A percentile compares a stretch with the other conserved stretches of the same genome.
Evolutionary conservation across 2,888 invertebrate genomes (phyloP).

Genomic region (Orthonychiurus folsomi): DNA sequence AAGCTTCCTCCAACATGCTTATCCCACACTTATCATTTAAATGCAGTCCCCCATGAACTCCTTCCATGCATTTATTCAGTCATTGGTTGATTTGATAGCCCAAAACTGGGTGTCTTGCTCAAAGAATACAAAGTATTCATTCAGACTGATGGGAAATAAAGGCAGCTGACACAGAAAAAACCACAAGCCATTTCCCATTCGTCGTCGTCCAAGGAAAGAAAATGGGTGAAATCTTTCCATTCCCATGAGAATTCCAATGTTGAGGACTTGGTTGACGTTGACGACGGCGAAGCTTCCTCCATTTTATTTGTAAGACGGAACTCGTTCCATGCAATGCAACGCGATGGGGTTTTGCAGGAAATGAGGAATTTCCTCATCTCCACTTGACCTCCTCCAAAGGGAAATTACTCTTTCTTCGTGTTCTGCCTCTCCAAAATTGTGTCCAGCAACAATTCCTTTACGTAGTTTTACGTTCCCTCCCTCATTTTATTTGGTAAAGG

Average conservation of each 20-base stretch:
- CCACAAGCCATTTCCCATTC: too few relatives aligned
- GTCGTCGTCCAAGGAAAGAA: not conserved
- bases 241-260: not conserved
- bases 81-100: not conserved
- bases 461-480: not conserved
- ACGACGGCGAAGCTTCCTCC: not conserved
- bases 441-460: too few relatives aligned
- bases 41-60: too few relatives aligned
- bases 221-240: not conserved
- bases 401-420: not conserved
- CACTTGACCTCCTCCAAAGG: not conserved
- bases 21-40: too few relatives aligned
- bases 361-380: conserved; percentile 9
- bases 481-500: not conserved
- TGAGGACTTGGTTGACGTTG: not conserved
- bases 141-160: too few relatives aligned
- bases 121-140: not conserved
- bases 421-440: too few relatives aligned
- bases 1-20: not conserved
- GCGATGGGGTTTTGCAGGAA: not conserved
- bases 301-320: too few relatives aligned
- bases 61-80: not conserved
- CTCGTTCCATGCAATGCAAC: not conserved
- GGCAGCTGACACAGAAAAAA: too few relatives aligned
- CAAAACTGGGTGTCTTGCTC: too few relatives aligned